These are phyloP conservation scores for Platyrinchus mystaceus DNA, from an alignment of 2,797 vertebrate species.

Conservation along the genomic window DNA sequence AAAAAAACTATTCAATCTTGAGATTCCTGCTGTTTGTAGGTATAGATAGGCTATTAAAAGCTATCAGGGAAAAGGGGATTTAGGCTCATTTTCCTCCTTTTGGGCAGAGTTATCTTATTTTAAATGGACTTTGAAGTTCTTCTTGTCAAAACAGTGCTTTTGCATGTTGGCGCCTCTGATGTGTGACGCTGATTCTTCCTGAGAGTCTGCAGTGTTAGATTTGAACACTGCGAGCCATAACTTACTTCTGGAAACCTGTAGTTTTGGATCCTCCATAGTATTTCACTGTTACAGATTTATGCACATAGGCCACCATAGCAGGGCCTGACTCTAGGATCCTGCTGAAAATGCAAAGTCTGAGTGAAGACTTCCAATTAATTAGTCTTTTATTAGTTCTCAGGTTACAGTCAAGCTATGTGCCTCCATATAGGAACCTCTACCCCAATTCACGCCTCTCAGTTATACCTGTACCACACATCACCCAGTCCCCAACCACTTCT, in stretches of 20 bases:
- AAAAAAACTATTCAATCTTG: not conserved
- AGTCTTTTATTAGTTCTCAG: not conserved
- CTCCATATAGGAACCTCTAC: not conserved
- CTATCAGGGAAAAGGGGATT: not conserved
- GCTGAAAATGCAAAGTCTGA: not conserved
- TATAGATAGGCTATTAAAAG: not conserved
- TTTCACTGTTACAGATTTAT: not conserved
- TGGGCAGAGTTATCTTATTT: not conserved
- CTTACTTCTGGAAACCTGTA: not conserved
- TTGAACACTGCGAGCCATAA: not conserved
- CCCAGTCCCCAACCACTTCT: not conserved
- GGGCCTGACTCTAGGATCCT: not conserved
- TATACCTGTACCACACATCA: accelerated
- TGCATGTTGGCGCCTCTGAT: not conserved
- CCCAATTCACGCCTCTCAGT: accelerated
- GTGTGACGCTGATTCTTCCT: not conserved
- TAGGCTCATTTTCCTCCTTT: not conserved
- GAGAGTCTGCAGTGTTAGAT: not conserved
- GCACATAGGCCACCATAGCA: accelerated
- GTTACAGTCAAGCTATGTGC: not conserved
- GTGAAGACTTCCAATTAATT: not conserved
- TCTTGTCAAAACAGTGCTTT: not conserved
- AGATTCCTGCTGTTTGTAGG: not conserved
- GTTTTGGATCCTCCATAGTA: not conserved
- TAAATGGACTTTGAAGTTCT: not conserved